Evolutionary conservation across 1,140 invertebrate species (phyloP), one percentile per base, ranked within the genome.

Genomic region (Mesaphorura yosii): DNA sequence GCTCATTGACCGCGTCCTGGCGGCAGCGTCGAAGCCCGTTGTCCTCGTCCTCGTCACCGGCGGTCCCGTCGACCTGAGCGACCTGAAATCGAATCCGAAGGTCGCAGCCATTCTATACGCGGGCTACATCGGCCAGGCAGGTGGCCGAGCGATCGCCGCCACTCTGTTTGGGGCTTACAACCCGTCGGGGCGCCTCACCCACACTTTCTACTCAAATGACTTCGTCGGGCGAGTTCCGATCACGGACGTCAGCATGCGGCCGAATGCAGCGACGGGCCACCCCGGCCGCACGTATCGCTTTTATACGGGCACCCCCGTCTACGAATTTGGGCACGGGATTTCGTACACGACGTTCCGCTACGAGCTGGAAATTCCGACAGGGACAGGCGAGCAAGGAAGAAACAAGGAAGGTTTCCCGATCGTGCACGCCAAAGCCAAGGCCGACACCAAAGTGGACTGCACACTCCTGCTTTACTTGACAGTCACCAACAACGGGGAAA

Each of bases 11-110:
- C 15, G 12, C 12, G 41, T 19, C 10, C 41, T 44, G 12, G 19
- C 15, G 12, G 41, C 41, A 10, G 12, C 41, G 12, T 12, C 10
- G 10, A 20, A 44, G 20, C 41, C 41, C 10, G 19, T 44, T 20
- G 41, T 44, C 20, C 41, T 44, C 41, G 41, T 44, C 41, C 12
- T 44, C 12, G 19, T 10, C 41, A 14, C 10, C 41, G 41, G 41
- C 12, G 19, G 41, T 19, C 15, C 20, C 15, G 41, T 44, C 41
- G 19, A 19, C 41, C n/a, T n/a, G n/a, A n/a, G n/a, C n/a, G n/a
- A n/a, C n/a, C n/a, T n/a, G n/a, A n/a, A n/a, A n/a, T n/a, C n/a
- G n/a, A n/a, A n/a, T n/a, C n/a, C n/a, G n/a, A n/a, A n/a, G n/a
- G 41, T 19, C 20, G 41, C 12, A 14, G 41, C 41, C 10, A 44